Evolutionary conservation across 2,797 vertebrate species (phyloP), one percentile per base, ranked within the genome.

Genomic region (Anabacerthia variegaticeps): DNA sequence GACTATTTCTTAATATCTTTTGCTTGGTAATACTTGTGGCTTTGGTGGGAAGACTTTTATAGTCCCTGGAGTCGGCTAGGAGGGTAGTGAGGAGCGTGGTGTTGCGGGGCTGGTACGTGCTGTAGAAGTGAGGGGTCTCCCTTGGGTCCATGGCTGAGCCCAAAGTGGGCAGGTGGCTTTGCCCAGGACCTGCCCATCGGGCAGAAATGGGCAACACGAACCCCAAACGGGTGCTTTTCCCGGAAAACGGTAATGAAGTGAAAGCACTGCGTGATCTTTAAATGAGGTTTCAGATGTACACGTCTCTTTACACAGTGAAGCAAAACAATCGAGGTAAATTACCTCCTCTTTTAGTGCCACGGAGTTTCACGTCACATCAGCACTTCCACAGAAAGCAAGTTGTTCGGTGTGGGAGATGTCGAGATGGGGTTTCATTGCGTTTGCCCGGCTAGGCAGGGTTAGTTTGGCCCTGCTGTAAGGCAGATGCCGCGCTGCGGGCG

Each of bases 381-480:
- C 10, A 56, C 68, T 36, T 82, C 26, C 3, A 81, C 63, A 69
- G 41, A 17, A 69, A 72, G 67, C 30, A 44, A 73, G 41, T 56
- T 54, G 74, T 93, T 88, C 74, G 54, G 26, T 43, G 69, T 43
- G 30, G 67, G 95, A 95, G 96, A 95, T 94, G 80, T 82, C 82
- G 95, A 32, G 76, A 11, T 15, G 36, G 36, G 65, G 86, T 97
- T 98, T 91, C 93, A 89, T 97, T 97, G 97, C 97, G 89, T 96
- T 97, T 98, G 89, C 96, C 96, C 86, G 62, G 84, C 78, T 90
- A 94, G 95, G 95, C 89, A 86, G 59, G 92, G 68, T 95, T 85
- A 94, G 89, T 79, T 24, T 26, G 5, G 12, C 23, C 22, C 48
- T 14, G 15, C 14, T 26, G 48, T 26, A 9, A 26, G 48, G 48